Percentiles rank a stretch among this genome's conserved stretches.
These are phyloP conservation scores for Hippocampus abdominalis DNA, from an alignment of 2,113 vertebrate genomes.

Conservation along the genomic window DNA sequence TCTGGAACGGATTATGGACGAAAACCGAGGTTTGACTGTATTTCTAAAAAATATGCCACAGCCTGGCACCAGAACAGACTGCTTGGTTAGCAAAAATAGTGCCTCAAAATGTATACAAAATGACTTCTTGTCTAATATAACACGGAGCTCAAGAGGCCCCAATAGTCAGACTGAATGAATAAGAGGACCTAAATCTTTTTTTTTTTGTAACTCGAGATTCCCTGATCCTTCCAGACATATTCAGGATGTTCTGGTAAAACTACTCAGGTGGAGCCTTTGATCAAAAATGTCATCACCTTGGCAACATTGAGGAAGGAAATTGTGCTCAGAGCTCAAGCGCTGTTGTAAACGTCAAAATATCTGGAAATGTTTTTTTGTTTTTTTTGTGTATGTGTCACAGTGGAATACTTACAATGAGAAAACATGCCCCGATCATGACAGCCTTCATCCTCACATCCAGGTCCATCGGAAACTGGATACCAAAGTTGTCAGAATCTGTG, in stretches of 20 bases:
- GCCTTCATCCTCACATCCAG: slow-evolving; percentile 92
- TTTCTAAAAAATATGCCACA: background rate
- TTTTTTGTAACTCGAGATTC: background rate
- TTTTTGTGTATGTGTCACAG: background rate
- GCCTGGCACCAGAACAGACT: background rate
- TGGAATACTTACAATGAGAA: slow-evolving; percentile 86
- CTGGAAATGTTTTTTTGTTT: too few species aligned
- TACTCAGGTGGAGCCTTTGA: background rate
- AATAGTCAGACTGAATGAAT: background rate
- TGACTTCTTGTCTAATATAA: too few species aligned
- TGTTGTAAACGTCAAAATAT: background rate
- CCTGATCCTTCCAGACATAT: background rate
- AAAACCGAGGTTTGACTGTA: too few species aligned
- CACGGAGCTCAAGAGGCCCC: background rate
- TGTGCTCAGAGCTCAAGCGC: background rate
- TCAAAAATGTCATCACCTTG: background rate
- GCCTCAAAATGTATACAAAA: too few species aligned
- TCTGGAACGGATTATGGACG: too few species aligned
- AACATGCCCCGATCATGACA: slow-evolving; percentile 88
- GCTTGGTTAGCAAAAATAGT: too few species aligned
- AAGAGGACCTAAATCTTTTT: background rate
- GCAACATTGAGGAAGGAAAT: background rate
- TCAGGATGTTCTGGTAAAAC: background rate
- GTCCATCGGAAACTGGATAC: slow-evolving; percentile 87
- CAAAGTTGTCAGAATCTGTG: slow-evolving; percentile 89